Evolutionary conservation across 1,140 invertebrate species (phyloP), one percentile per base, ranked within the genome.

Genomic region (Papilio helenus): DNA sequence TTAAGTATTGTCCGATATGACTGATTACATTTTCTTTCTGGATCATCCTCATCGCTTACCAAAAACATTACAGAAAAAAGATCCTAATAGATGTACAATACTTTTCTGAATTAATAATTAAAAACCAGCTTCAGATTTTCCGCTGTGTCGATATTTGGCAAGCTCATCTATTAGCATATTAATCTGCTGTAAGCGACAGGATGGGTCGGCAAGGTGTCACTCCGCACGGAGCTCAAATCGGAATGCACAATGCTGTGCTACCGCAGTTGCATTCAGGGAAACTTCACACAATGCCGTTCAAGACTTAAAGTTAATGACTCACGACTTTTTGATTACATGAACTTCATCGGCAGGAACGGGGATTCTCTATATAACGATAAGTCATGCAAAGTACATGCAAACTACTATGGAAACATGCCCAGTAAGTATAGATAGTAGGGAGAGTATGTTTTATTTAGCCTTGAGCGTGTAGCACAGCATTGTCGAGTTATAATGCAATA

Each of bases 201-300:
- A 61, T 26, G 76, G 55, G n/a, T 61, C 55, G 39, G n/a, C 55
- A 42, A 61, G 49, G 26, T 76, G 51, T 39, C 55, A 73, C 61
- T 77, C 72, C 55, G 39, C 76, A 76, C 34, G 78, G 55, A 81
- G 81, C 84, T 83, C 86, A 88, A 92, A 93, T 93, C 92, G 92
- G 91, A 93, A 93, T 93, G 91, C 89, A 93, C 92, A 93, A 91
- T 93, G 92, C 89, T 92, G 89, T 92, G 92, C 92, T 90, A 90
- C 86, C 85, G 83, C 39, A 77, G 58, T 71, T 80, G 80, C 71
- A 74, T 73, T 72, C 76, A 61, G 79, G 83, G 85, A 87, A 88
- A 90, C 90, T 85, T 87, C 90, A 89, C 90, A 91, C 91, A 89
- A 89, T 90, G 90, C 80, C 81, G 84, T 82, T 72, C 65, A 44